A percentile compares a stretch with the other conserved stretches of the same genome.
These are phyloP conservation scores for Planococcus citri DNA, from an alignment of 1,140 invertebrate genomes.

Conservation along the genomic window DNA sequence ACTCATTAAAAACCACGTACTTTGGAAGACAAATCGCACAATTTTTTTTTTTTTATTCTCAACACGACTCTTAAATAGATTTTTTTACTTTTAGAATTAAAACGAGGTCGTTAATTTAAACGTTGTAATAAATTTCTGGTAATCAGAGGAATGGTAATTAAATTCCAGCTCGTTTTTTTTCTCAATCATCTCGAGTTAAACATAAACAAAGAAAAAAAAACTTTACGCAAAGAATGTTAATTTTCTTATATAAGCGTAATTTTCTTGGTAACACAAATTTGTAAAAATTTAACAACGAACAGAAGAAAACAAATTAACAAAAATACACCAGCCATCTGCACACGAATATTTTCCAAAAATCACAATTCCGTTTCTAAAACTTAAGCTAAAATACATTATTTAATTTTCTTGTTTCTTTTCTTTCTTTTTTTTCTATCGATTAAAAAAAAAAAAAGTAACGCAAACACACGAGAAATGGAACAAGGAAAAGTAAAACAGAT, in stretches of 20 bases:
- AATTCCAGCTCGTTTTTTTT: too few species aligned
- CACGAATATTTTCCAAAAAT: not conserved
- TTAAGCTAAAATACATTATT: not conserved
- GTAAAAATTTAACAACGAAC: not conserved
- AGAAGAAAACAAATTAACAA: not conserved
- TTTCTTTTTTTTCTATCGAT: too few species aligned
- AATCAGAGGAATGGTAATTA: not conserved
- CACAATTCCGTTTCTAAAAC: not conserved
- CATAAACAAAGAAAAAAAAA: not conserved
- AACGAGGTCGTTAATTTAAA: too few species aligned
- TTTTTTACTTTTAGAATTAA: too few species aligned
- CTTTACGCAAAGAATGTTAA: not conserved
- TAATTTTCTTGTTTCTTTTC: too few species aligned
- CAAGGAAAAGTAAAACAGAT: too few species aligned
- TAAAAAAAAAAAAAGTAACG: too few species aligned
- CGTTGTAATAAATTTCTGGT: not conserved
- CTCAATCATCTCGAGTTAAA: not conserved
- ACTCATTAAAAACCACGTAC: too few species aligned
- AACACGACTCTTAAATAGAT: too few species aligned
- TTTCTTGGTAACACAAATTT: not conserved
- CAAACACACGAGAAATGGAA: too few species aligned
- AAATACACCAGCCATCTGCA: not conserved
- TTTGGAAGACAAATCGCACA: too few species aligned
- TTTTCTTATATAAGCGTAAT: not conserved
- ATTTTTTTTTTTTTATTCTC: too few species aligned